These are phyloP conservation scores for Hippocampus comes DNA, from an alignment of 2,113 vertebrate genomes.

Conservation along the genomic window DNA sequence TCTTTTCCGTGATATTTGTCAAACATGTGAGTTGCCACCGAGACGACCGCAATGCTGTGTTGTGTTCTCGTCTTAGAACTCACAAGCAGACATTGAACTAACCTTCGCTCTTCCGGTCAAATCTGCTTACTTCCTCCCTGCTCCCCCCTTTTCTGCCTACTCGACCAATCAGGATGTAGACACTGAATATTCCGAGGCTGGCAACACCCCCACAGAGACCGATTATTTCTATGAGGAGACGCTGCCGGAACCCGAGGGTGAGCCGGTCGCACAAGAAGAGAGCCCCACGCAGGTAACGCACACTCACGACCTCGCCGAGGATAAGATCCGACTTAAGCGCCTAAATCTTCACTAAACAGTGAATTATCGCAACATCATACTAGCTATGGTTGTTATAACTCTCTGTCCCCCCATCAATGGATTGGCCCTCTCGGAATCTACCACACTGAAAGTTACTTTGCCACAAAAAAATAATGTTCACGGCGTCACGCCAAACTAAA, in stretches of 20 bases:
- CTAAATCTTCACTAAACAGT: too few relatives aligned
- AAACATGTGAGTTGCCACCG: constrained; percentile 54
- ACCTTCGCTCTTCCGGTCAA: constrained; percentile 66
- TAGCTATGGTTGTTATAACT: too few relatives aligned
- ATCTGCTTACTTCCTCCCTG: constrained; percentile 71
- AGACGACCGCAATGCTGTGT: constrained; percentile 51
- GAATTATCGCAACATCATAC: too few relatives aligned
- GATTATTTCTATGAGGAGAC: constrained; percentile 77
- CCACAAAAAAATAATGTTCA: background rate
- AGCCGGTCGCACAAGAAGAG: constrained; percentile 69
- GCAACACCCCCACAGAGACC: constrained; percentile 73
- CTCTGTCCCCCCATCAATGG: too few relatives aligned
- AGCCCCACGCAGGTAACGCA: constrained; percentile 63
- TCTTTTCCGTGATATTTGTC: constrained; percentile 55
- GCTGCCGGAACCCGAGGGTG: constrained; percentile 63
- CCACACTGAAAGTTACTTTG: background rate
- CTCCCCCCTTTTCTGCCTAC: constrained; percentile 60
- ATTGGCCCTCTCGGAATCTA: too few relatives aligned
- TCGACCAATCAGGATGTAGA: constrained; percentile 77
- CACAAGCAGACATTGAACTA: constrained; percentile 62
- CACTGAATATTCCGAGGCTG: constrained; percentile 73
- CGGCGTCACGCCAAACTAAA: background rate
- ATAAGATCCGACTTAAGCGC: background rate
- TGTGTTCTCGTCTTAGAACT: constrained; percentile 63
- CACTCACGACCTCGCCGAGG: background rate